Base-by-base conservation (phyloP, 2,888 invertebrate species). In the Alloplasta piceator region DNA sequence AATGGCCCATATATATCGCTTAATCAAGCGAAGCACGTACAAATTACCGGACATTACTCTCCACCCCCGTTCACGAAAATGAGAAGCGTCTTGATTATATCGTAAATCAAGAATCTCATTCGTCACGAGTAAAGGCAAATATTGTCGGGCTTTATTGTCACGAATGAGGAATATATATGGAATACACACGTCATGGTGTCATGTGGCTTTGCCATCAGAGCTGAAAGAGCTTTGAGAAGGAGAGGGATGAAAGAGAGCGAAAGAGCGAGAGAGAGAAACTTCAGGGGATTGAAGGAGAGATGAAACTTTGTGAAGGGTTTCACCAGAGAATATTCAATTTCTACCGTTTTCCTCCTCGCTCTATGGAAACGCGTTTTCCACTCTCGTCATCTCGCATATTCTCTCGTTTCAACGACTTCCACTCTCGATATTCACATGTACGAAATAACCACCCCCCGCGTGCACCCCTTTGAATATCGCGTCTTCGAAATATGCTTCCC, bases 261-360 rank as follows among this genome's bases (percentile, higher is more conserved):
- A 9, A 63, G 63, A 26, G 46, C 16, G 63, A 38, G 52, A 39
- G 39, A 14, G 39, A 9, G 52, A 66, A 9, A 63, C 46, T 46
- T 48, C 55, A 5, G 16, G 12, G n/a, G 9, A 12, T 36, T n/a
- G 46, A 38, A n/a, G 14, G 61, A 60, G 63, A 56, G 56, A 43
- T 2, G 39, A 9, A 63, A 48, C 64, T 56, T 73, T 12, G 7
- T 38, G 55, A 55, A 66, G 70, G 52, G 55, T 61, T 80, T 71
- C 26, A 48, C 81, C 43, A 14, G 74, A 46, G 66, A 61, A 81
- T 77, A 81, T 81, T 81, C 77, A 81, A 81, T 81, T 74, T 70
- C 80, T 73, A 46, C 56, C 64, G 63, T 66, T 81, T 77, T 64
- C 80, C 52, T 52, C 64, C 52, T 43, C 12, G 1, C 12, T 48